phyloP scores from a whole-genome alignment of 2,888 invertebrate species.

The Plagodis pulveraria region DNA sequence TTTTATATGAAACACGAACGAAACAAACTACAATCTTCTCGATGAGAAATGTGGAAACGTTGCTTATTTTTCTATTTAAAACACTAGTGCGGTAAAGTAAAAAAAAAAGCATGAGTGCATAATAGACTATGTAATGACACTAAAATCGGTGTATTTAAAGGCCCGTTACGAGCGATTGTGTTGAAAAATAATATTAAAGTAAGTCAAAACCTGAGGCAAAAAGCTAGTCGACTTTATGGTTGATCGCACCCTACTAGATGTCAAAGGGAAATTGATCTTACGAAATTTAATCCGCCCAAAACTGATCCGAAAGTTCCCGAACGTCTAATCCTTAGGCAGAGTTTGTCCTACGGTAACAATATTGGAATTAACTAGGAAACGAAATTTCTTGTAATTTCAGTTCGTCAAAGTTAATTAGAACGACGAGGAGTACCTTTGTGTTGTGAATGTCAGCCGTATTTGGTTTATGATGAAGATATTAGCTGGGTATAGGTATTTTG shows the following conservation, averaged over 20 bases:
- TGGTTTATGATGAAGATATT: slow-evolving; percentile 1
- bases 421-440: slow-evolving; percentile 5
- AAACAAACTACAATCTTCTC: too few relatives aligned
- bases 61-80: too few relatives aligned
- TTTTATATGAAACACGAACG: too few relatives aligned
- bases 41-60: too few relatives aligned
- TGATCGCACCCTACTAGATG: slow-evolving; percentile 12
- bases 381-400: slow-evolving; percentile 35
- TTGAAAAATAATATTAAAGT: too few relatives aligned
- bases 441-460: slow-evolving; percentile 8
- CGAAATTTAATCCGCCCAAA: slow-evolving; percentile 28
- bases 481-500: not conserved
- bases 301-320: slow-evolving; percentile 25
- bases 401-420: slow-evolving; percentile 10
- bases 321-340: slow-evolving; percentile 27
- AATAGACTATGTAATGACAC: too few relatives aligned
- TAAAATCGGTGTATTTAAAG: too few relatives aligned
- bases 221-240: not conserved
- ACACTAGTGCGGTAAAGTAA: too few relatives aligned
- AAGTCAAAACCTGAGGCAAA: not conserved
- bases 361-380: slow-evolving; percentile 32
- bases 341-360: slow-evolving; percentile 33
- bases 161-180: too few relatives aligned
- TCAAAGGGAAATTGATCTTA: slow-evolving; percentile 30
- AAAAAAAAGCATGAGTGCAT: too few relatives aligned